Evolutionary conservation across 2,113 vertebrate genomes (phyloP), one percentile per base, ranked within the genome.

Genomic region (Hylia prasina): DNA sequence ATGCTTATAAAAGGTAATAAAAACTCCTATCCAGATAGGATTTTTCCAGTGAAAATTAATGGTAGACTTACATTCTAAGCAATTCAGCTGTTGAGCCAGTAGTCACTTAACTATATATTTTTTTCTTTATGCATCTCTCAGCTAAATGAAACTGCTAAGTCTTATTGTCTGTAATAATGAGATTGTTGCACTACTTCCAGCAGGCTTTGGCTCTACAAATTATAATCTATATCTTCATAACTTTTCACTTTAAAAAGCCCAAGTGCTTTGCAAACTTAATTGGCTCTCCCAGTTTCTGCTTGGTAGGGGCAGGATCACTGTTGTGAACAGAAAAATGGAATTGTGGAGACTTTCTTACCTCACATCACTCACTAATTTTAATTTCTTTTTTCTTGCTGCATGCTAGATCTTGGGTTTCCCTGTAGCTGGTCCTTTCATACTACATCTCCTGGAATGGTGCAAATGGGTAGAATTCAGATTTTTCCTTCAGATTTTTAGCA

Each of bases 231-330:
- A 80, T 88, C 14, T 87, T 96, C 44, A 61, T 69, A 80, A 65
- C 6, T 39, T 90, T 90, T 88, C 66, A 70, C 28, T 92, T 88
- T 0, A 51, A 45, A 76, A 95, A 88, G 28, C 33, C 25, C 33
- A 85, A 92, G 28, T 90, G 58, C 57, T 73, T 92, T 92, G 50
- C 50, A 58, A 65, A 90, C 76, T 76, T 86, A 90, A 82, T 92
- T 86, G 73, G 53, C 14, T 22, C 23, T 82, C 45, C 13, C 23
- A 31, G 25, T 86, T 85, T 90, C 69, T 90, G 23, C 42, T 77
- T 90, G 85, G 21, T 68, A 72, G 50, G 50, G 37, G 7, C 15
- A 76, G 45, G 37, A 80, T 77, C 5, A 2, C 69, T 87, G 64
- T 37, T 93, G 40, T 2, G 8, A 85, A 61, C 42, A 65, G 42